Evolutionary conservation across 2,888 invertebrate genomes (phyloP), one percentile per base, ranked within the genome.

Genomic region (Chesias legatella): DNA sequence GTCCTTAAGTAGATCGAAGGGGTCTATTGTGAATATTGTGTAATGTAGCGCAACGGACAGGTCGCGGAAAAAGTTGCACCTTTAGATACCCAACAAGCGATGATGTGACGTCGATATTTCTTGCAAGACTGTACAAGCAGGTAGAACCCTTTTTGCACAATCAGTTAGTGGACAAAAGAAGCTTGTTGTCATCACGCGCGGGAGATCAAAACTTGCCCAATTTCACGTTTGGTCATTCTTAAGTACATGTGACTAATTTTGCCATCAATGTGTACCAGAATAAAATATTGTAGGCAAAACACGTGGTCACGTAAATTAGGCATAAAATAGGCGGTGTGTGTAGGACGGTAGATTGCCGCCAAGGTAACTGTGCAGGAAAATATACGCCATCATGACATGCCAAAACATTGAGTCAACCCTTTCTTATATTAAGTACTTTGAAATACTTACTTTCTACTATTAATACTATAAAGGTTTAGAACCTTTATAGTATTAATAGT

Each of bases 111-210:
- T 9, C 17, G 11, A 48, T 41, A 21, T 37, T 52, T 53, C 53
- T 51, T 36, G 33, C 27, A 33, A 54, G 62, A 60, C 62, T 66
- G 71, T 79, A 73, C 60, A 49, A 42, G 66, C 86, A 84, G 86
- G 85, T 84, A 85, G 73, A 79, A 79, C 80, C 86, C 86, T 78
- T 85, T 84, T 86, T 88, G 86, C 88, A 84, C 86, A 88, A 86
- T 83, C 77, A 58, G 70, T 79, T 78, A 79, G 58, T 70, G 59
- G 60, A 71, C 62, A 73, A 73, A 79, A 71, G 50, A 48, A 54
- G 60, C 56, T 51, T 73, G 72, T 79, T 81, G 83, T 82, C 84
- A 79, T 79, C 73, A 79, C 81, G 79, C 80, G 79, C 68, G 68
- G 62, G 70, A 70, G 74, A 69, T 64, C 73, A 79, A n/a, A 79